These are phyloP conservation scores for Forbesichthys agassizii DNA, from an alignment of 2,113 vertebrate genomes.

Conservation along the genomic window DNA sequence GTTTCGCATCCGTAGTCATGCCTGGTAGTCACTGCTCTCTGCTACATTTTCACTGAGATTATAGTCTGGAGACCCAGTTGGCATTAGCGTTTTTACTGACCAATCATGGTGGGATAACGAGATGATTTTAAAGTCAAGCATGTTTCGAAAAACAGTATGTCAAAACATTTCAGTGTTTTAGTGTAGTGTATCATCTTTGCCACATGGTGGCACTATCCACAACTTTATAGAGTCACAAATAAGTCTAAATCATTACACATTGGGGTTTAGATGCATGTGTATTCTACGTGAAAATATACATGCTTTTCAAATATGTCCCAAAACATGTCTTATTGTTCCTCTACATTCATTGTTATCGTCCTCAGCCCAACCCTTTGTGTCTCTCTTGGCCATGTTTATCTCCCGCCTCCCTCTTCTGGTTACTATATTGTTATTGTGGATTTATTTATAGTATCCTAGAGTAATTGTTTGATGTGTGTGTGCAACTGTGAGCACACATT, in stretches of 20 bases:
- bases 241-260: not conserved
- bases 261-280: not conserved
- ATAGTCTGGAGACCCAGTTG: too few relatives aligned
- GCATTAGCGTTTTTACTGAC: too few relatives aligned
- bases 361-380: not conserved
- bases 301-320: not conserved
- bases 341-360: conserved; percentile 1
- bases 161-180: not conserved
- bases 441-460: conserved; percentile 41
- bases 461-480: conserved; percentile 16
- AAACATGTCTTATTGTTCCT: not conserved
- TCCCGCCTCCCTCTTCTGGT: conserved; percentile 5
- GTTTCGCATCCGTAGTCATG: not conserved
- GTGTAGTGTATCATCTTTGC: conserved; percentile 11
- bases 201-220: conserved; percentile 44
- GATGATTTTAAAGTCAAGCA: too few relatives aligned
- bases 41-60: too few relatives aligned
- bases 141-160: not conserved
- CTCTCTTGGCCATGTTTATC: not conserved
- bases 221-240: not conserved
- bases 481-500: not conserved
- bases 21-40: too few relatives aligned
- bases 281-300: not conserved
- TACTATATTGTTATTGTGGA: conserved; percentile 24
- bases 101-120: too few relatives aligned